Base-by-base conservation (phyloP, 2,797 vertebrate species). In the Micrastur ruficollis region DNA sequence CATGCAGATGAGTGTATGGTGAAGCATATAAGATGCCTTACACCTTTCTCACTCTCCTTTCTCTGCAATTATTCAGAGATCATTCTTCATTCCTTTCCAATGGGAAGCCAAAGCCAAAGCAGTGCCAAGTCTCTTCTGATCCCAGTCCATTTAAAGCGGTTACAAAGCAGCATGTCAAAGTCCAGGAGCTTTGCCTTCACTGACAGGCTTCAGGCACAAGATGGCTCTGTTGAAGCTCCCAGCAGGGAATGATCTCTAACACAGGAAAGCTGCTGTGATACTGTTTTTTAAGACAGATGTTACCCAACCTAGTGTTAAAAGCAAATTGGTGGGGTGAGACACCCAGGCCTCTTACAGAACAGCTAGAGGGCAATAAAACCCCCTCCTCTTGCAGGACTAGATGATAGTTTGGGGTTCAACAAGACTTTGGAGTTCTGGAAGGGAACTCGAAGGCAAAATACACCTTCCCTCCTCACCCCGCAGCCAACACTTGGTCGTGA, bases 1-100 rank as follows among this genome's bases (percentile, higher is more conserved):
- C 40, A 5, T 1, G 18, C 34, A 11, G 15, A 22, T 2, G 55
- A 52, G 80, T 0, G n/a, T 2, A 7, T 2, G 15, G n/a, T 13
- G 62, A 85, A 58, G 68, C 25, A 7, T 1, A 2, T 6, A 11
- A 36, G 62, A 46, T 11, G 40, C 40, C 46, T 49, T 6, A 8
- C 3, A 18, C 56, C 73, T 55, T 55, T 62, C 49, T 44, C 62
- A 14, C 36, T 26, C 78, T 55, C 42, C 40, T 53, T 58, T 18
- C 55, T 31, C 23, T 31, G 27, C 21, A 9, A n/a, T 38, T n/a
- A 34, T 11, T 47, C 12, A 3, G 38, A 56, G n/a, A 40, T 16
- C 16, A 14, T 11, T 76, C 47, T 34, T 58, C 49, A 26, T 63
- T 70, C 70, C 44, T 67, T 79, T 62, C 73, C 81, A 50, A 20